Evolutionary conservation across 2,113 vertebrate genomes (phyloP), one percentile per base, ranked within the genome.

Genomic region (Triplophysa tibetana): DNA sequence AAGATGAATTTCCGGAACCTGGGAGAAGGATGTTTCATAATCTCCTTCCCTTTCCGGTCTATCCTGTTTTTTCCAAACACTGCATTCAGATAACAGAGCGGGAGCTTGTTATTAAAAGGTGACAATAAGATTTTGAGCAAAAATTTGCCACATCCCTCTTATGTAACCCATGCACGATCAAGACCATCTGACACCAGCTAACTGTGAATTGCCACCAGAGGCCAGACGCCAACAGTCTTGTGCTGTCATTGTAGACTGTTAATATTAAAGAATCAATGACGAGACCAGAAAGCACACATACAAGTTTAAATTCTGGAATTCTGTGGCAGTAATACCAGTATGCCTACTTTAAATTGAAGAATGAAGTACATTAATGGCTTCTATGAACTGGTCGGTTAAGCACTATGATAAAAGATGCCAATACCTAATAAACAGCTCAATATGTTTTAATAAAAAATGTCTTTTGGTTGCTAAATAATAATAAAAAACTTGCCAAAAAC

Each of bases 51-150:
- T 77, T 78, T 72, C 82, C 26, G 45, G 80, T 81, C 76, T 81
- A 45, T 60, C 12, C 76, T 79, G 50, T 84, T 82, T 85, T 82
- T 73, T 70, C 60, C 86, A 84, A 81, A 82, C 85, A 88, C 84
- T 88, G 81, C 88, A 85, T 86, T 85, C 87, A 86, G 81, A 89
- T 89, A 74, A 60, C 21, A 64, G 89, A 84, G 84, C 63, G 91
- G 89, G 88, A 91, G 86, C 87, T 93, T 88, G 91, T 93, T 92
- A 93, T 87, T 91, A 91, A 93, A 93, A 93, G 93, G 92, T 93
- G 93, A 91, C 92, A 92, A 94, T 94, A 90, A 93, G 92, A 88
- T 94, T 93, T 91, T 85, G 82, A 84, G 84, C 87, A 87, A 79
- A 84, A 87, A 87, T 90, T 88, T 87, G 87, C 72, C 85, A 82